Percentiles rank a stretch among this genome's conserved stretches.
phyloP scores from a whole-genome alignment of 2,113 vertebrate genomes.

The Jacana jacana region DNA sequence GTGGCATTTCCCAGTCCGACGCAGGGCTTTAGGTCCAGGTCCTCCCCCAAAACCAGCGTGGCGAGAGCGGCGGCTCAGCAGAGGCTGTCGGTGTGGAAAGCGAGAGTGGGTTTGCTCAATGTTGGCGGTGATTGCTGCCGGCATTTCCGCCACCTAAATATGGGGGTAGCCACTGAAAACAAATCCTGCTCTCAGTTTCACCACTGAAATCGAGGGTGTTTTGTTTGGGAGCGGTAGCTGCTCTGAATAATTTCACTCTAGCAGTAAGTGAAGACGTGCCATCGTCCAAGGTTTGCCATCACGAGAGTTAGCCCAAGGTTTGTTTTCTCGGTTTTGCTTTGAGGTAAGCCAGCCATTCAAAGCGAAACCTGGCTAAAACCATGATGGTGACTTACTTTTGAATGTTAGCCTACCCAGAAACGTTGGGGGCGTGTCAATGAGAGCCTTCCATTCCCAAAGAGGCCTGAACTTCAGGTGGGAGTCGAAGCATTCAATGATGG shows the following conservation, averaged over 20 bases:
- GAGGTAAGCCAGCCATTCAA: slow-evolving; percentile 32
- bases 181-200: not conserved
- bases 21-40: not conserved
- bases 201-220: not conserved
- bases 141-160: not conserved
- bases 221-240: not conserved
- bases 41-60: accelerated
- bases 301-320: not conserved
- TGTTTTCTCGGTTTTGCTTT: slow-evolving; percentile 42
- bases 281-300: not conserved
- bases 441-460: not conserved
- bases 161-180: slow-evolving; percentile 5
- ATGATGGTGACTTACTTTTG: not conserved
- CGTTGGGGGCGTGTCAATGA: accelerated
- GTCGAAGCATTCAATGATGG: not conserved
- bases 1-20: not conserved
- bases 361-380: slow-evolving; percentile 28
- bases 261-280: not conserved
- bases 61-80: accelerated
- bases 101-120: not conserved
- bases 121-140: not conserved
- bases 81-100: not conserved
- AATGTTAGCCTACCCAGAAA: not conserved
- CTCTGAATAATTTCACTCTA: not conserved
- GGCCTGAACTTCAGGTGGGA: not conserved